Conservation (phyloP, 2,797 vertebrate genomes). For the Knipowitschia caucasica region DNA sequence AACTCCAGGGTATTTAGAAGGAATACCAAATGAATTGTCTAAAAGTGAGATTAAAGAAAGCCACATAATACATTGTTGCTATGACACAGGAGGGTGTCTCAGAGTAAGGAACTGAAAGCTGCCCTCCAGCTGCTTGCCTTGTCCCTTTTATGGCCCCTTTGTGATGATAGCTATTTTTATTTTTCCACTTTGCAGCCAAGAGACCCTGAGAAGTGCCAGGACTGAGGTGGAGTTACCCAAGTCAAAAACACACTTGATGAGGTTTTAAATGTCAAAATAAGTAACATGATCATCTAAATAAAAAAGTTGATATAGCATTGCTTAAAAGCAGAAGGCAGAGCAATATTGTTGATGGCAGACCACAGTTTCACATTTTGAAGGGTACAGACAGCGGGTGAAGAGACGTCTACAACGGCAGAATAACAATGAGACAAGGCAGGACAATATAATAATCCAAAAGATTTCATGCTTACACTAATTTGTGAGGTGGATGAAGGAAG, state of each 20-base stretch:
- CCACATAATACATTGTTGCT: not conserved
- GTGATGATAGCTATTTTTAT: constrained; percentile 63
- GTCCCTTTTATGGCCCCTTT: constrained; percentile 54
- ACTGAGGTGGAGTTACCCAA: not conserved
- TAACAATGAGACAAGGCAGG: constrained; percentile 48
- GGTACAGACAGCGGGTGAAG: constrained; percentile 32
- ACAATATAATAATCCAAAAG: constrained; percentile 3
- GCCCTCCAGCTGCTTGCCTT: constrained; percentile 56
- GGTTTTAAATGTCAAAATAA: not conserved
- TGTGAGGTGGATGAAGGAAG: not conserved
- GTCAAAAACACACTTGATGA: constrained; percentile 6
- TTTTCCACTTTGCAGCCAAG: constrained; percentile 41
- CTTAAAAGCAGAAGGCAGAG: not conserved
- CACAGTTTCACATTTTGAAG: constrained; percentile 26
- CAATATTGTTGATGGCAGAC: constrained; percentile 19
- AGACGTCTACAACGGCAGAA: constrained; percentile 29
- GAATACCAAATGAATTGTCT: not conserved
- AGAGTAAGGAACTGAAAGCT: constrained; percentile 19
- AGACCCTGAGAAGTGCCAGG: constrained; percentile 24
- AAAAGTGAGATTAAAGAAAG: not conserved
- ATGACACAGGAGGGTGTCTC: not conserved
- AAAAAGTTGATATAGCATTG: not conserved
- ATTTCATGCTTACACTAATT: constrained; percentile 3
- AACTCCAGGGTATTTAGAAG: not conserved
- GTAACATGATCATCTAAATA: not conserved